phyloP scores from a whole-genome alignment of 2,797 vertebrate species.

The Xiphorhynchus erythropygius region DNA sequence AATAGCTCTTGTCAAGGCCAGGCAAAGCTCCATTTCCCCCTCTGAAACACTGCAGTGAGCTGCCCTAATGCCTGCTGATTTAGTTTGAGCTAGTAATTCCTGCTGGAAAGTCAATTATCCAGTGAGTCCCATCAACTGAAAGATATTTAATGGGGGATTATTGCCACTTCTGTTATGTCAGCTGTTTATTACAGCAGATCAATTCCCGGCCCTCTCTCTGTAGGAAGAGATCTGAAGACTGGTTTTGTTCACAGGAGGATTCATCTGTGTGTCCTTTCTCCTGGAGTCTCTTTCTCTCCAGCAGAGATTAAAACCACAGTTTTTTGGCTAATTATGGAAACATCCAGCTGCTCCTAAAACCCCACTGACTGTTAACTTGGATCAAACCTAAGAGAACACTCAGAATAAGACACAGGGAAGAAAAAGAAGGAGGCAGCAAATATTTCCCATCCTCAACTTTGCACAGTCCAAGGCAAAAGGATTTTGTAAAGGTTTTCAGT shows the following conservation, averaged over 20 bases:
- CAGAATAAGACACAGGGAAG: not conserved
- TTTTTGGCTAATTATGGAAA: conserved; percentile 36
- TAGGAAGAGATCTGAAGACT: conserved; percentile 5
- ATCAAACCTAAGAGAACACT: not conserved
- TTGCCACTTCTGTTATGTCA: conserved; percentile 72
- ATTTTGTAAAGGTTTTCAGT: not conserved
- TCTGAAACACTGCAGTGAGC: conserved; percentile 36
- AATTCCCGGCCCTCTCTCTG: conserved; percentile 46
- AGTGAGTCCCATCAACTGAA: conserved; percentile 57
- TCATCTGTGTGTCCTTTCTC: not conserved
- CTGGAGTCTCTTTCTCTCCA: not conserved
- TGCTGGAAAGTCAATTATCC: conserved; percentile 79
- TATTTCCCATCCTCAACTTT: not conserved
- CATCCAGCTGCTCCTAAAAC: conserved; percentile 23
- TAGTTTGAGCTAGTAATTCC: conserved; percentile 77
- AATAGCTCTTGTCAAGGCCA: conserved; percentile 57
- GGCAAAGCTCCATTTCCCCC: conserved; percentile 5
- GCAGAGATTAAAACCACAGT: conserved; percentile 18
- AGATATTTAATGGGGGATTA: conserved; percentile 74
- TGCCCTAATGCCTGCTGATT: conserved; percentile 73
- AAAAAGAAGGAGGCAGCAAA: not conserved
- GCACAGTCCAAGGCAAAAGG: not conserved
- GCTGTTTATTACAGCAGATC: conserved; percentile 67
- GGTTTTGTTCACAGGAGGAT: conserved; percentile 22
- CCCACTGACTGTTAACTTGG: not conserved